Percentiles rank a stretch among this genome's conserved stretches.
phyloP scores from a whole-genome alignment of 2,888 invertebrate genomes.

The Athalia circularis region DNA sequence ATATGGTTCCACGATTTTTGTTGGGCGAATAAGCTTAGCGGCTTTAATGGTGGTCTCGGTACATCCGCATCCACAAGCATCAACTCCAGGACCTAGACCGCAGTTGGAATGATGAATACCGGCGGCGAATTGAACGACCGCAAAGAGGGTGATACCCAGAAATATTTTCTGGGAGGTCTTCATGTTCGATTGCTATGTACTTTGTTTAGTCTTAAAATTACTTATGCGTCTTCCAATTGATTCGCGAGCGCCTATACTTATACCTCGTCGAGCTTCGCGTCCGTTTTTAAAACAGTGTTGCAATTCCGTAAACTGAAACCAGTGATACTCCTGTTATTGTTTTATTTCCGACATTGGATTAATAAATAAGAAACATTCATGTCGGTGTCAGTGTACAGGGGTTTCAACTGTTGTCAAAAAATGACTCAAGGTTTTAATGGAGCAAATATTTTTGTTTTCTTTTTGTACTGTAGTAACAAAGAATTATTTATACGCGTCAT shows the following conservation, averaged over 20 bases:
- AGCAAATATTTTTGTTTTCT: neutral
- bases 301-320: slow-evolving; percentile 36
- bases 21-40: slow-evolving; percentile 63
- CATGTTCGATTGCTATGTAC: slow-evolving; percentile 30
- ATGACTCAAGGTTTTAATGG: slow-evolving; percentile 11
- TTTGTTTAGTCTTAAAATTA: slow-evolving; percentile 35
- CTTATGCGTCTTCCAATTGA: slow-evolving; percentile 21
- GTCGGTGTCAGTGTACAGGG: neutral
- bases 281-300: slow-evolving; percentile 37
- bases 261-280: slow-evolving; percentile 31
- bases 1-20: slow-evolving; percentile 51
- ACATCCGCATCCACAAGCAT: slow-evolving; percentile 72
- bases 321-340: slow-evolving; percentile 9
- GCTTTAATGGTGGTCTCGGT: slow-evolving; percentile 71
- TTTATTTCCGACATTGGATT: slow-evolving; percentile 6
- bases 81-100: slow-evolving; percentile 56
- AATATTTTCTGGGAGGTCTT: slow-evolving; percentile 45
- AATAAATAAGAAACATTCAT: slow-evolving; percentile 32
- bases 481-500: slow-evolving; percentile 15
- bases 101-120: slow-evolving; percentile 13
- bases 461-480: neutral
- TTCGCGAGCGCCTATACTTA: slow-evolving; percentile 34
- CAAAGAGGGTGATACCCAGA: slow-evolving; percentile 44
- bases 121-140: slow-evolving; percentile 25
- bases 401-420: slow-evolving; percentile 10